Conservation (phyloP, 2,113 vertebrate genomes). For the Zonotrichia leucophrys region DNA sequence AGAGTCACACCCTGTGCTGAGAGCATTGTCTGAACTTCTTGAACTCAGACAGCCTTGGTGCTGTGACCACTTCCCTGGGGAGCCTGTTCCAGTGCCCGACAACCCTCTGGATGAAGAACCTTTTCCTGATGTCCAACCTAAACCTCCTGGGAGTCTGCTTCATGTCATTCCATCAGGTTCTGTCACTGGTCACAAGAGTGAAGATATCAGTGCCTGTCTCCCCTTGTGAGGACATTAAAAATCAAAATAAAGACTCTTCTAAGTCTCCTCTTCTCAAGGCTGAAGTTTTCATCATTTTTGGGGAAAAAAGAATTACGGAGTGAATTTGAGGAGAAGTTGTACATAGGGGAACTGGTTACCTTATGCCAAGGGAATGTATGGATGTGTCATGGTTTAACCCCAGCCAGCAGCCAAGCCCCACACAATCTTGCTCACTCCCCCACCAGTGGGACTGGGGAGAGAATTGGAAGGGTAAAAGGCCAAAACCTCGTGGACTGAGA, state of each 20-base stretch:
- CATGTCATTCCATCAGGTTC: not conserved
- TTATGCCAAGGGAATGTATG: not conserved
- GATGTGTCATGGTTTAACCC: not conserved
- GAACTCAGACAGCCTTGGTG: not conserved
- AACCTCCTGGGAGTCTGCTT: not conserved
- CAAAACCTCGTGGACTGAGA: not conserved
- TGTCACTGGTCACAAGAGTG: not conserved
- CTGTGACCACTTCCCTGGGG: not conserved
- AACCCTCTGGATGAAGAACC: not conserved
- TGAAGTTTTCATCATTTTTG: not conserved
- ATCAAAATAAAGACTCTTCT: not conserved
- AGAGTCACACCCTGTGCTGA: not conserved
- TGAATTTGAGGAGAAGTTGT: not conserved
- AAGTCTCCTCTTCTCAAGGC: not conserved
- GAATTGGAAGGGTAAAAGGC: not conserved
- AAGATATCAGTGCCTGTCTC: not conserved
- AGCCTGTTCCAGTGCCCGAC: not conserved
- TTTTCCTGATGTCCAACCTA: not conserved
- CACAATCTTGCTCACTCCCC: rapidly evolving
- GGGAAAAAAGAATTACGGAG: not conserved
- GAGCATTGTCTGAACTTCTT: not conserved
- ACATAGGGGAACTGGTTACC: not conserved
- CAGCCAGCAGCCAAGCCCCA: not conserved
- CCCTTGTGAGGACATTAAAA: not conserved
- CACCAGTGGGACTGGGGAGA: rapidly evolving